A percentile compares a stretch with the other conserved stretches of the same genome.
phyloP scores from a whole-genome alignment of 2,113 vertebrate genomes.

The Zosterops borbonicus region DNA sequence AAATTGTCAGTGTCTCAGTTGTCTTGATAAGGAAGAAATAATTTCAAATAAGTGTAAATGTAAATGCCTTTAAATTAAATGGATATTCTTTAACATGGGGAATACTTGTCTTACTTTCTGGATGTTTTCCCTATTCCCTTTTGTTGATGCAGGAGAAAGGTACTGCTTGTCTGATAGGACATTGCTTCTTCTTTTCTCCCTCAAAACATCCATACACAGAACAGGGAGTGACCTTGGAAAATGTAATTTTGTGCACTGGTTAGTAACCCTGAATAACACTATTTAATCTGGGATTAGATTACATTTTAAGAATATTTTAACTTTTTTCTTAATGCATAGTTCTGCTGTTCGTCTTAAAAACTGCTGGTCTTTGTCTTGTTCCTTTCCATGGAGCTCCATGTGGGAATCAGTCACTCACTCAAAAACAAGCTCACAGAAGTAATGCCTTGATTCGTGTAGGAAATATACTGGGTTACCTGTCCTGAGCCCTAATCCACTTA shows the following conservation, averaged over 20 bases:
- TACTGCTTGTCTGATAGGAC: background rate
- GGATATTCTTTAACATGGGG: background rate
- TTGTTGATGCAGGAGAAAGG: background rate
- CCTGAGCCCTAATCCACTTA: background rate
- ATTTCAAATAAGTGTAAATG: background rate
- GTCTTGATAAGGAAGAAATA: background rate
- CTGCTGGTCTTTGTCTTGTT: background rate
- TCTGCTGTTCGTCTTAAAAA: background rate
- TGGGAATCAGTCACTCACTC: background rate
- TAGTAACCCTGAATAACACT: background rate
- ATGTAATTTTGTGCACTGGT: background rate
- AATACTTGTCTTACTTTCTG: background rate
- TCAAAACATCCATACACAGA: background rate
- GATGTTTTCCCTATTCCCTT: background rate
- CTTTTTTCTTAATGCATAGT: background rate
- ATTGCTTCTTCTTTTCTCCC: background rate
- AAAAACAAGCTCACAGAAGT: background rate
- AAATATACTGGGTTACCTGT: background rate
- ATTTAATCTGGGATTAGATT: background rate
- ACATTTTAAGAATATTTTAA: background rate
- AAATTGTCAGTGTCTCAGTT: background rate
- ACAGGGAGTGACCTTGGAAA: background rate
- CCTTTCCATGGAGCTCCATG: background rate
- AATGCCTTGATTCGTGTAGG: background rate
- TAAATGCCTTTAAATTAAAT: background rate